Percentiles rank a stretch among this genome's conserved stretches.
Evolutionary conservation across 2,113 vertebrate genomes (phyloP).

Genomic region (Odontesthes bonariensis): DNA sequence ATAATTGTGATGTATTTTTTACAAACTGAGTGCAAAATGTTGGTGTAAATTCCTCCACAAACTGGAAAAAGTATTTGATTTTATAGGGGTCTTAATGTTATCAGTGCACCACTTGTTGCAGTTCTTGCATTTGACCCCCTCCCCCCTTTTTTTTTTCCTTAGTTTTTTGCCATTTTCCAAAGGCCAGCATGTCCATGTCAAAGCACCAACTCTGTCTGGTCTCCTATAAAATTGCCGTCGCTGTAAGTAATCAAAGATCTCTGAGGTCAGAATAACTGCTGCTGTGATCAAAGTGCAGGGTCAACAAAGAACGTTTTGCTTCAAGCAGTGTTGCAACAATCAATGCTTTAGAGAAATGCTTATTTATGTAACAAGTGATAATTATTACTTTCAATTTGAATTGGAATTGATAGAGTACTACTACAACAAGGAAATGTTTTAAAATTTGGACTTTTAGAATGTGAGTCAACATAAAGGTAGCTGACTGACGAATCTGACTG

Average conservation of each 20-base stretch:
- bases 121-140: background rate
- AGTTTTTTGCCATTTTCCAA: background rate
- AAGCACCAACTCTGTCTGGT: background rate
- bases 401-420: too few relatives aligned
- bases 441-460: too few relatives aligned
- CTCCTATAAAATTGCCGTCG: background rate
- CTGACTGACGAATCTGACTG: too few relatives aligned
- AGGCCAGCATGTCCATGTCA: background rate
- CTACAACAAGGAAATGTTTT: too few relatives aligned
- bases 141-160: background rate
- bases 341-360: background rate
- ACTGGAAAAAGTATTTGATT: background rate
- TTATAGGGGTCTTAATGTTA: background rate
- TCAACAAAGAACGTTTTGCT: constrained; percentile 8
- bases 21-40: background rate
- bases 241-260: background rate
- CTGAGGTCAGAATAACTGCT: background rate
- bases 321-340: background rate
- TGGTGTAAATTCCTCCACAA: constrained; percentile 3
- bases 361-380: too few relatives aligned
- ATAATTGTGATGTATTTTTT: constrained; percentile 22
- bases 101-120: background rate
- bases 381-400: too few relatives aligned
- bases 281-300: background rate
- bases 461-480: too few relatives aligned